A percentile compares a stretch with the other conserved stretches of the same genome.
Evolutionary conservation across 2,113 vertebrate genomes (phyloP).

Genomic region (Tringa solitaria): DNA sequence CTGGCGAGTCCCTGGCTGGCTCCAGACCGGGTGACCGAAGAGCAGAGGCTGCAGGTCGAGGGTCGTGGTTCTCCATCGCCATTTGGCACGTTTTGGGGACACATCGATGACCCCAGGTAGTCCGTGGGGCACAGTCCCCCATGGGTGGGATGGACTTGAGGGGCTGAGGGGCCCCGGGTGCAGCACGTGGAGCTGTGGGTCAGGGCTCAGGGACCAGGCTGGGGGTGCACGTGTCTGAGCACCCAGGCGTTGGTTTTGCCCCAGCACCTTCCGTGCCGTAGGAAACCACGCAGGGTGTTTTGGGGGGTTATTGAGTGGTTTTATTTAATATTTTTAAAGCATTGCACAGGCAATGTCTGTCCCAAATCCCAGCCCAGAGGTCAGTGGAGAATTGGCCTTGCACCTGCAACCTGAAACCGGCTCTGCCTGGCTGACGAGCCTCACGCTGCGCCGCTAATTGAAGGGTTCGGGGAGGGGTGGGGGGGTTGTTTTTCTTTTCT

Average conservation of each 20-base stretch:
- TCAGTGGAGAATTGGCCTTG: slow-evolving; percentile 27
- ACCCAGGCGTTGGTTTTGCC: not conserved
- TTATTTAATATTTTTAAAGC: not conserved
- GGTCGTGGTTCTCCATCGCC: accelerated
- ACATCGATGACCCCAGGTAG: not conserved
- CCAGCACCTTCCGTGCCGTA: not conserved
- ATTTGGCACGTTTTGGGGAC: not conserved
- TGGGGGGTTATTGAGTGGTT: not conserved
- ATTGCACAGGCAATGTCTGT: not conserved
- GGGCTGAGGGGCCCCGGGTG: accelerated
- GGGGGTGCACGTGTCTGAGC: accelerated
- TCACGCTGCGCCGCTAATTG: not conserved
- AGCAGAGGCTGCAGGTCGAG: not conserved
- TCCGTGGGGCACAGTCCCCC: not conserved
- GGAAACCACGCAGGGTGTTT: not conserved
- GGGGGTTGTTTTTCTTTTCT: not conserved
- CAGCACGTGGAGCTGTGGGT: not conserved
- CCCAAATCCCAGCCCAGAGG: not conserved
- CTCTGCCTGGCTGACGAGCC: not conserved
- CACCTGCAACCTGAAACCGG: slow-evolving; percentile 55
- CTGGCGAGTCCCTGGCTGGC: not conserved
- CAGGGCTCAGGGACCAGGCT: not conserved
- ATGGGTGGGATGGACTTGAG: accelerated
- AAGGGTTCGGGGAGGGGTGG: not conserved
- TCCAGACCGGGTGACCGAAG: not conserved